phyloP scores from a whole-genome alignment of 2,113 vertebrate species.

The Herpetotheres cachinnans region DNA sequence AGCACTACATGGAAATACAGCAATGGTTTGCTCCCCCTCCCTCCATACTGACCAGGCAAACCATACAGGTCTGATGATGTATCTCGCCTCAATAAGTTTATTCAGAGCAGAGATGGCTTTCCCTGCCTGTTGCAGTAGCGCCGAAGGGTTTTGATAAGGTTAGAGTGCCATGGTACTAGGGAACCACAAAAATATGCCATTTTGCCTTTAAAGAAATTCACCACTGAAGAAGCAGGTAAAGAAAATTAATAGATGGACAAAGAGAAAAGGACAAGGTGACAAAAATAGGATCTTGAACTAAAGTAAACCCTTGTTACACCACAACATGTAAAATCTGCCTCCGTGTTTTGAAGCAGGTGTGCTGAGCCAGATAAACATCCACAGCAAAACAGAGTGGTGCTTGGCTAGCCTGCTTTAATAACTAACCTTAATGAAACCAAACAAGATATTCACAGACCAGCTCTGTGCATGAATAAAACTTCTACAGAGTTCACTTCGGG shows the following conservation, averaged over 20 bases:
- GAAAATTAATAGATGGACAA: background rate
- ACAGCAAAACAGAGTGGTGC: background rate
- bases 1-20: background rate
- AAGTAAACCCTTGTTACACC: background rate
- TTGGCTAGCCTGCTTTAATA: background rate
- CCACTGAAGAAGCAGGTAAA: background rate
- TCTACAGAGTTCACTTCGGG: background rate
- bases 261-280: background rate
- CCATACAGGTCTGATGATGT: fast-evolving
- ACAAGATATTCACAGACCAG: background rate
- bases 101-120: background rate
- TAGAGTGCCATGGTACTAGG: background rate
- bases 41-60: background rate
- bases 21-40: background rate
- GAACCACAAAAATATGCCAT: background rate
- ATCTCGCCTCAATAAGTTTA: background rate
- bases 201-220: background rate
- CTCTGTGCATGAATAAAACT: background rate
- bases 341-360: background rate
- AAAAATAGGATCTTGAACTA: background rate
- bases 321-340: background rate
- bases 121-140: fast-evolving
- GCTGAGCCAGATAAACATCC: background rate
- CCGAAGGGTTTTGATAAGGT: background rate
- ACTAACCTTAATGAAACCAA: background rate